Evolutionary conservation across 2,113 vertebrate species (phyloP), one percentile per base, ranked within the genome.

Genomic region (Aix galericulata): DNA sequence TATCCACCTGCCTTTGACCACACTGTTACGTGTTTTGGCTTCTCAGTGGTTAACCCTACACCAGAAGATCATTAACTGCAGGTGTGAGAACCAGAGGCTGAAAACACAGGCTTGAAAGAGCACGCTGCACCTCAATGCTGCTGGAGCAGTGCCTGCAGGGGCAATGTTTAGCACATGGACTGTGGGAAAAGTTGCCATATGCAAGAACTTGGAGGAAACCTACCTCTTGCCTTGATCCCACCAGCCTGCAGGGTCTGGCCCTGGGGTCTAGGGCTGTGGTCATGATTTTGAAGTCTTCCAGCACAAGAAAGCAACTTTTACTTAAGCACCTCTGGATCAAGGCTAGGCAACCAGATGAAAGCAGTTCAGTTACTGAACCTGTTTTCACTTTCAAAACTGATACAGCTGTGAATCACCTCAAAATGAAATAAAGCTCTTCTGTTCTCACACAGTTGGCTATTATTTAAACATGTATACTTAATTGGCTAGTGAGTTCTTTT

Each of bases 391-490:
- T 59, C 82, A 75, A 38, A 84, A 40, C 7, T 8, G 9, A 17
- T 31, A 52, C 2, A 32, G 8, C 11, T 29, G 59, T 50, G 4
- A 40, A 42, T 42, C 25, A 36, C 16, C 58, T 91, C 88, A 89
- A 89, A 88, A 1, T 82, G 81, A 76, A 68, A 91, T 62, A 38
- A 69, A 92, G 53, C 23, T 92, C 38, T 91, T 96, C 46, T 95
- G 68, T 85, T 75, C 48, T 68, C 58, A 75, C 88, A 84, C 48
- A 91, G 36, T 73, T 7, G 25, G n/a, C 29, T 69, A 42, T 74
- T 89, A 95, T 68, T 95, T 81, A 95, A 93, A 92, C 12, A 86
- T 62, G 58, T 82, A 83, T 22, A 89, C 20, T 26, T 63, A 14
- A 62, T n/a, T 64, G 83, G 87, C 92, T 90, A 76, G 13, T 87